Conservation (phyloP, 2,797 vertebrate species). For the Acanthopagrus latus region DNA sequence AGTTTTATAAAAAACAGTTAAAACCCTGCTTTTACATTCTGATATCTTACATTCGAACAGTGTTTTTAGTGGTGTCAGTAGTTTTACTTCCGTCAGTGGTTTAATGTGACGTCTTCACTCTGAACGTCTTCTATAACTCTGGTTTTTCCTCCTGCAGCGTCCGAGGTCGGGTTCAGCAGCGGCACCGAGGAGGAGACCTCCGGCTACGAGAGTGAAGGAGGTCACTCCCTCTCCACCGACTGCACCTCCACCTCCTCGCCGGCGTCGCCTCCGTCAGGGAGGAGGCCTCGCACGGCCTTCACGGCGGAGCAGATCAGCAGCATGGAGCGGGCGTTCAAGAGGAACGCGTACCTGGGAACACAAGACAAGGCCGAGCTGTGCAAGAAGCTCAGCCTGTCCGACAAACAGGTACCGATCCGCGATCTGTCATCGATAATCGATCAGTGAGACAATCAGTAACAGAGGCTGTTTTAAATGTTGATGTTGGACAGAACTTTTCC, state of each 20-base stretch:
- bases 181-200: constrained; percentile 85
- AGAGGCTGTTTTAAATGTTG: not conserved
- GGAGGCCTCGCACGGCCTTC: constrained; percentile 86
- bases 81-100: not conserved
- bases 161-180: constrained; percentile 75
- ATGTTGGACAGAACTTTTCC: not conserved
- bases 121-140: not conserved
- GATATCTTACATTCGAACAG: not conserved
- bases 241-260: constrained; percentile 34
- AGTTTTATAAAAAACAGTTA: no score
- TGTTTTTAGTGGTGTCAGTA: not conserved
- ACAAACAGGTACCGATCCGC: constrained; percentile 83
- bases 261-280: constrained; percentile 62
- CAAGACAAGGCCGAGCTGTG: constrained; percentile 87
- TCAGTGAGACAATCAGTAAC: not conserved
- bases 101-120: not conserved
- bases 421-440: not conserved
- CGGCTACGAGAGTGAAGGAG: constrained; percentile 85
- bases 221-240: constrained; percentile 69
- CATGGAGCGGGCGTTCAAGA: constrained; percentile 86
- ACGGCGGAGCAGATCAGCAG: constrained; percentile 85
- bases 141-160: constrained; percentile 38
- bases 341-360: constrained; percentile 85
- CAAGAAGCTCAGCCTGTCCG: constrained; percentile 83
- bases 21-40: no score